Evolutionary conservation across 2,797 vertebrate species (phyloP).

Genomic region (Capromys pilorides): DNA sequence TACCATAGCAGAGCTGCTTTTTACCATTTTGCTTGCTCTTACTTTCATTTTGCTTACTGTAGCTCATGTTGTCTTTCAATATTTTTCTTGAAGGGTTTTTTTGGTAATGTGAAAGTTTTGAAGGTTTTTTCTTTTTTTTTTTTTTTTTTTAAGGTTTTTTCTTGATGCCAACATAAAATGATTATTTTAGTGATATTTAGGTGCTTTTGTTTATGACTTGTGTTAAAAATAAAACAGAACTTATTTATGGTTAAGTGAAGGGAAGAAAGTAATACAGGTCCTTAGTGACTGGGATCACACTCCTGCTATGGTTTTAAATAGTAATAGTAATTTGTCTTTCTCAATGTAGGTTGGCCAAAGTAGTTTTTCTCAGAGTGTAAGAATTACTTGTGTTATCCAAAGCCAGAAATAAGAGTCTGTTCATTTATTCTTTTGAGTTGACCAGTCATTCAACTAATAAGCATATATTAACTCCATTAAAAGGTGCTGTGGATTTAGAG

Average conservation of each 20-base stretch:
- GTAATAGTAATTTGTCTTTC: constrained; percentile 46
- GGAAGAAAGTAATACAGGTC: not conserved
- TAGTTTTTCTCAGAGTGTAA: not conserved
- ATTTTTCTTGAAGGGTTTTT: constrained; percentile 6
- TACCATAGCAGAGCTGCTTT: too few relatives aligned
- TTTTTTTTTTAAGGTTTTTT: not conserved
- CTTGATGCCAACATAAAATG: not conserved
- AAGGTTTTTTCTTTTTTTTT: not conserved
- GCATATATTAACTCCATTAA: not conserved
- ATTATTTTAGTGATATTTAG: not conserved
- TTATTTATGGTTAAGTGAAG: not conserved
- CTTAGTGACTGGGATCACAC: not conserved
- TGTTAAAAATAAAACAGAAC: constrained; percentile 37
- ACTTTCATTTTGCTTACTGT: not conserved
- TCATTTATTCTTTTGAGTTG: not conserved
- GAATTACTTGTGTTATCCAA: not conserved
- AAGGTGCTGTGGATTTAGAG: not conserved
- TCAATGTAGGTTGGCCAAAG: not conserved
- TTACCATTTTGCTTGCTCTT: too few relatives aligned
- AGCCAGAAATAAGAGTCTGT: not conserved
- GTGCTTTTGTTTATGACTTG: not conserved
- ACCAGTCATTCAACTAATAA: not conserved
- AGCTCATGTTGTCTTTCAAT: not conserved
- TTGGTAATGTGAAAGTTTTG: not conserved
- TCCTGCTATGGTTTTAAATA: not conserved